Percentiles rank a stretch among this genome's conserved stretches.
phyloP scores from a whole-genome alignment of 2,113 vertebrate species.

The Amia ocellicauda region DNA sequence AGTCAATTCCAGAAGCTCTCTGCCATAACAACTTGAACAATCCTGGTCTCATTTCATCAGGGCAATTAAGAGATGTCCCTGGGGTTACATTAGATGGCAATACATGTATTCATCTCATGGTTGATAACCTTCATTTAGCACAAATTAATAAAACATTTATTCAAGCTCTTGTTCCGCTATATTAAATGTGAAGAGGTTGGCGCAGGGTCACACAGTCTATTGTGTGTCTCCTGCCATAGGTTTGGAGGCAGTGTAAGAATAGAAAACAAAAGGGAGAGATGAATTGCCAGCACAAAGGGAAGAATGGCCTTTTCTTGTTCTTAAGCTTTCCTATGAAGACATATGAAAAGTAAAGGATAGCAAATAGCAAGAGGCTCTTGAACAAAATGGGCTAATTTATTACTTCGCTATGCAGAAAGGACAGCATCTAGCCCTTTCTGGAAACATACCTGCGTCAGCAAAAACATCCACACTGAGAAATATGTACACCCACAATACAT shows the following conservation, averaged over 20 bases:
- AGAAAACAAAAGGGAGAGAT: too few species aligned
- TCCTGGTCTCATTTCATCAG: neutral
- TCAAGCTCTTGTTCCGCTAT: neutral
- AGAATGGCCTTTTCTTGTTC: too few species aligned
- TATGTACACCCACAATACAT: too few species aligned
- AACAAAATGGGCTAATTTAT: too few species aligned
- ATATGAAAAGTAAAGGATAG: too few species aligned
- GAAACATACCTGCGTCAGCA: too few species aligned
- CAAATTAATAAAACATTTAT: slow-evolving; percentile 5
- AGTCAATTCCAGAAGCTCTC: neutral
- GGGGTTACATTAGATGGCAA: neutral
- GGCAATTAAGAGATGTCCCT: neutral
- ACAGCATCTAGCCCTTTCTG: too few species aligned
- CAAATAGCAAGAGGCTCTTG: too few species aligned
- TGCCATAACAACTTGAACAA: neutral
- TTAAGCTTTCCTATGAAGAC: too few species aligned
- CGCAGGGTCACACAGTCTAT: neutral
- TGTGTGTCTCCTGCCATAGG: neutral
- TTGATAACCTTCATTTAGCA: slow-evolving; percentile 3
- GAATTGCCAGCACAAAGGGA: too few species aligned
- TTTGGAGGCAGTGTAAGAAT: neutral
- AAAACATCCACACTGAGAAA: too few species aligned
- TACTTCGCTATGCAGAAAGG: too few species aligned
- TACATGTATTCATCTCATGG: neutral
- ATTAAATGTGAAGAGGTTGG: neutral